Conservation (phyloP, 1,140 invertebrate species). For the Thaumatotibia leucotreta region DNA sequence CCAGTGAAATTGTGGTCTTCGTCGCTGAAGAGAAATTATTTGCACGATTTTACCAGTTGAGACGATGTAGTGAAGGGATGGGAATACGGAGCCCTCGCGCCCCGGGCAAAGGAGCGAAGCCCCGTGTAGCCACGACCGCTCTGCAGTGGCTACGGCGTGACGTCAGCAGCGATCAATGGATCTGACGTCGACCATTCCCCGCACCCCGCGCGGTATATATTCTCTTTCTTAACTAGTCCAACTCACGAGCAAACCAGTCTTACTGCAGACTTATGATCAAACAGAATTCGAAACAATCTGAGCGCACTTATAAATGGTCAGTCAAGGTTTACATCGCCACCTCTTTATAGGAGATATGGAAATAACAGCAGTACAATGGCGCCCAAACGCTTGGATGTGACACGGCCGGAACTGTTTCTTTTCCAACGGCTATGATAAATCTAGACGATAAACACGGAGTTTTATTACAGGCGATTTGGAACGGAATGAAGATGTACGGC, state of each 20-base stretch:
- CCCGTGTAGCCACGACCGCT: constrained; percentile 20
- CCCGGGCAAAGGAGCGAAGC: constrained; percentile 30
- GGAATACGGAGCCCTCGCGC: constrained; percentile 10
- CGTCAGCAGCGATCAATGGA: constrained; percentile 50
- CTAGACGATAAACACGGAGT: background rate
- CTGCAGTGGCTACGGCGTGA: constrained; percentile 37
- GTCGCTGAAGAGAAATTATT: too few relatives aligned
- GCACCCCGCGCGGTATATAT: background rate
- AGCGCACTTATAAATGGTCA: constrained; percentile 4
- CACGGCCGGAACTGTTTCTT: constrained; percentile 11
- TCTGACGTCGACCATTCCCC: constrained; percentile 34
- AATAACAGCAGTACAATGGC: background rate
- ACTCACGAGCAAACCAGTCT: constrained; percentile 12
- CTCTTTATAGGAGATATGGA: background rate
- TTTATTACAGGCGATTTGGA: constrained; percentile 11
- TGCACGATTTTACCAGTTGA: background rate
- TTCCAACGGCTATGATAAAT: background rate
- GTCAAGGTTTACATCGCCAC: constrained; percentile 3
- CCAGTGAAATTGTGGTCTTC: background rate
- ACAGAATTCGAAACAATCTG: constrained; percentile 4
- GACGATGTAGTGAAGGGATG: background rate
- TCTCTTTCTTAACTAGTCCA: background rate
- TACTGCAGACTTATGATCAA: constrained; percentile 14
- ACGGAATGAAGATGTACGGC: constrained; percentile 6
- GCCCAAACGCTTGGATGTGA: background rate